Evolutionary conservation across 2,113 vertebrate genomes (phyloP).

Genomic region (Phyllostomus discolor): DNA sequence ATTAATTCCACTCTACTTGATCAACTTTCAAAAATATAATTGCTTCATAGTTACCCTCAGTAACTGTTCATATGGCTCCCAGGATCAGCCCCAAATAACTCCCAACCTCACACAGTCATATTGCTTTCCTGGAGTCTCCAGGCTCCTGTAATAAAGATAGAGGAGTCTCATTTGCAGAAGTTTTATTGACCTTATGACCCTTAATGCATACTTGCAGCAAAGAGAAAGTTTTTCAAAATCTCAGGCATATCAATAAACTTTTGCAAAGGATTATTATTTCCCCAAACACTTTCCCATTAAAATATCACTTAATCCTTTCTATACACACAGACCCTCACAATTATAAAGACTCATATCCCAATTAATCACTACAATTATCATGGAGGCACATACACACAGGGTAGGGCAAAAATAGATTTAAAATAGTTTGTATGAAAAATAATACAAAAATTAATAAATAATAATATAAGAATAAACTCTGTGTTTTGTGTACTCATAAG

Average conservation of each 20-base stretch:
- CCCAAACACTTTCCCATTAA: neutral
- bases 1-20: neutral
- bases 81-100: neutral
- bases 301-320: neutral
- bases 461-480: neutral
- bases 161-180: neutral
- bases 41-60: neutral
- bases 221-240: neutral
- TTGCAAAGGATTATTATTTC: neutral
- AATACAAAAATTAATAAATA: neutral
- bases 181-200: neutral
- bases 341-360: neutral
- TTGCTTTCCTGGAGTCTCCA: neutral
- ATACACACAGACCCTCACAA: neutral
- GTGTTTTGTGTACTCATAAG: neutral
- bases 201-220: neutral
- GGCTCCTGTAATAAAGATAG: neutral
- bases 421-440: neutral
- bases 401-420: neutral
- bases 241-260: neutral
- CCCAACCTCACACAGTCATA: neutral
- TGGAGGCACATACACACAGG: neutral
- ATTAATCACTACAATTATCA: neutral
- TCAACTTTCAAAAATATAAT: neutral
- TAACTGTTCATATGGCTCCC: neutral